phyloP scores from a whole-genome alignment of 1,140 invertebrate species.

The Drosophila orena region DNA sequence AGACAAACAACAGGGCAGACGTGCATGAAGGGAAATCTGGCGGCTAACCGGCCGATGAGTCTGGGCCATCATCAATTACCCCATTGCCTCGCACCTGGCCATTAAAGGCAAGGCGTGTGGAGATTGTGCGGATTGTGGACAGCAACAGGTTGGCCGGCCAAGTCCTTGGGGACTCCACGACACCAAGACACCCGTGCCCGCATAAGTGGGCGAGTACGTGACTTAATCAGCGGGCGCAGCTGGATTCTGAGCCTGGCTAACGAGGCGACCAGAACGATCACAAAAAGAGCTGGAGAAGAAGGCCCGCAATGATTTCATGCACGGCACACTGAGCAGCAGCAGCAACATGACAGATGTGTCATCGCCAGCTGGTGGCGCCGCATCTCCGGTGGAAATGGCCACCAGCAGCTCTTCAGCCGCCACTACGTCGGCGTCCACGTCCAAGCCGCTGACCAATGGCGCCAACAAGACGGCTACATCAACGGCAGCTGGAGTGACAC shows the following conservation, averaged over 20 bases:
- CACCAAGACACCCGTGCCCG: background rate
- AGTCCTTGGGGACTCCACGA: slow-evolving; percentile 9
- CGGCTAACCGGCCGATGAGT: slow-evolving; percentile 47
- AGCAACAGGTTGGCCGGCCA: slow-evolving; percentile 60
- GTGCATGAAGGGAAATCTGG: slow-evolving; percentile 56
- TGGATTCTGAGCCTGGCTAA: slow-evolving; percentile 28
- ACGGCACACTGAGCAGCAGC: slow-evolving; percentile 37
- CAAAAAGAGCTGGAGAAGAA: background rate
- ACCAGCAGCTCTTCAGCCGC: slow-evolving; percentile 13
- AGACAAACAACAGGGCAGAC: slow-evolving; percentile 49
- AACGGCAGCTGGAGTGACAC: slow-evolving; percentile 14
- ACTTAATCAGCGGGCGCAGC: slow-evolving; percentile 68
- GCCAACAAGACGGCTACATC: slow-evolving; percentile 47
- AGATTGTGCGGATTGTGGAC: slow-evolving; percentile 1
- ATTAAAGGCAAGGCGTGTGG: slow-evolving; percentile 15
- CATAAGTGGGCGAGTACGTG: slow-evolving; percentile 67
- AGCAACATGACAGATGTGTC: slow-evolving; percentile 80
- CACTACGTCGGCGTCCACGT: slow-evolving; percentile 25
- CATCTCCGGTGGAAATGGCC: slow-evolving; percentile 43
- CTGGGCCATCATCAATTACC: slow-evolving; percentile 63
- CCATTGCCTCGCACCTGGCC: slow-evolving; percentile 28
- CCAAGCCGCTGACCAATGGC: slow-evolving; percentile 67
- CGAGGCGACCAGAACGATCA: slow-evolving; percentile 19
- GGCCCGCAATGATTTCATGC: slow-evolving; percentile 54
- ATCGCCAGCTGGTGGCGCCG: slow-evolving; percentile 51